Evolutionary conservation across 2,113 vertebrate species (phyloP), one percentile per base, ranked within the genome.

Genomic region (Urocolius indicus): DNA sequence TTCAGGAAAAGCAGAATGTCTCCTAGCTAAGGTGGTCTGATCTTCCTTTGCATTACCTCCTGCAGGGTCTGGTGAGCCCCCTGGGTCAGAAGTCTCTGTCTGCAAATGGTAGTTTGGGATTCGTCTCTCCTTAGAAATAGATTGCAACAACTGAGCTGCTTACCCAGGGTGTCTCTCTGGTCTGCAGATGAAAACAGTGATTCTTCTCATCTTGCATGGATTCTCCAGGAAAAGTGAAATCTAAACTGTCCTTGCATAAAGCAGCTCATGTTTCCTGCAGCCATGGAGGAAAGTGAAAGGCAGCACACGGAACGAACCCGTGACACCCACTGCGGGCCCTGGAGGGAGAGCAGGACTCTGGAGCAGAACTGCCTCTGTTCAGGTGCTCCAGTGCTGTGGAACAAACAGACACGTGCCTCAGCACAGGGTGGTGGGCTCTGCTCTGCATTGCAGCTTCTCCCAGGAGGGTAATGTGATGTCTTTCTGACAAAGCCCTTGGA

Each of bases 241-340:
- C 43, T 46, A 19, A 83, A 20, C 34, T 26, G 10, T 5, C 34
- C 52, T 27, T 46, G 21, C 69, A 21, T 58, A 26, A 30, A 84
- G 78, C 65, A 68, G n/a, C n/a, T 74, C 24, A 5, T 62, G 49
- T 43, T 78, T 58, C 61, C 36, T 34, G 23, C 30, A 7, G 13
- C 22, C 4, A 0, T 17, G 76, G 52, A 49, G 41, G 15, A 49
- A 30, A 3, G 51, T 17, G 16, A 51, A 24, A 62, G 23, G 30
- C 69, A 36, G 23, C 15, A 21, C 26, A 4, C 0, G 4, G 52
- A n/a, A 26, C 0, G 2, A 57, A 46, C 48, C 73, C 1, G 0
- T 2, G 9, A 22, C 30, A 13, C 45, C n/a, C 0, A 0, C 34
- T 48, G 58, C 32, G 65, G 45, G 49, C 46, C 7, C 55, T 12